Base-by-base conservation (phyloP, 1,140 invertebrate species). In the Oscheius sp. region DNA sequence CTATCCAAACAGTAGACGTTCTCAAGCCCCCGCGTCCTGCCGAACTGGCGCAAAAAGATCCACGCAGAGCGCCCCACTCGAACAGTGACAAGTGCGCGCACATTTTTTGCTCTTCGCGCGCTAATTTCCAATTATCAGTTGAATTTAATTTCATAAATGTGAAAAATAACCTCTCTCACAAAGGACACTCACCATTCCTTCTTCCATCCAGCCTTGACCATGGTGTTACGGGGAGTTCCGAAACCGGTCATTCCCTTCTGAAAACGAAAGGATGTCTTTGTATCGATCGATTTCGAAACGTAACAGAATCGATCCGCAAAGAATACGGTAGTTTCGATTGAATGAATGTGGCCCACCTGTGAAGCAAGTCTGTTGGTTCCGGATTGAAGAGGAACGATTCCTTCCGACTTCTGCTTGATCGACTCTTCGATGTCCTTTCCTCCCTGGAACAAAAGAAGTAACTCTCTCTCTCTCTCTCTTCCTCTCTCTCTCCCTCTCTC, bases 351-450 rank as follows among this genome's bases (percentile, higher is more conserved):
- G 23, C 61, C 15, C 7, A 63, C 61, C 63, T 83, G 82, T 23
- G 79, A 80, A 26, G 82, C 81, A 23, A 84, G 68, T 73, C 78
- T 82, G 72, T 83, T 83, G 23, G 81, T 83, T 28, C 81, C 81
- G 13, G 82, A 84, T 68, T 83, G 81, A 3, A 83, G 71, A 26
- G 76, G 76, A 31, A 76, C 75, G 72, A 80, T 82, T 45, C 78
- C 78, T 61, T 82, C 80, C 23, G 81, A 83, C 68, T 80, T 83
- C 38, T 79, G 75, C 65, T 77, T 77, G 20, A 76, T 46, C n/a
- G 82, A 79, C 59, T 84, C 82, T 23, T 82, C 78, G 66, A 83
- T 84, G 13, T 84, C 82, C 58, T 83, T 83, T 38, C 82, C 82
- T 23, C 79, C 79, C 76, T 76, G 36, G 20, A 77, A 55, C 29